These are phyloP conservation scores for Oxyteleia sp. DNA, from an alignment of 2,888 invertebrate species.

Conservation along the genomic window DNA sequence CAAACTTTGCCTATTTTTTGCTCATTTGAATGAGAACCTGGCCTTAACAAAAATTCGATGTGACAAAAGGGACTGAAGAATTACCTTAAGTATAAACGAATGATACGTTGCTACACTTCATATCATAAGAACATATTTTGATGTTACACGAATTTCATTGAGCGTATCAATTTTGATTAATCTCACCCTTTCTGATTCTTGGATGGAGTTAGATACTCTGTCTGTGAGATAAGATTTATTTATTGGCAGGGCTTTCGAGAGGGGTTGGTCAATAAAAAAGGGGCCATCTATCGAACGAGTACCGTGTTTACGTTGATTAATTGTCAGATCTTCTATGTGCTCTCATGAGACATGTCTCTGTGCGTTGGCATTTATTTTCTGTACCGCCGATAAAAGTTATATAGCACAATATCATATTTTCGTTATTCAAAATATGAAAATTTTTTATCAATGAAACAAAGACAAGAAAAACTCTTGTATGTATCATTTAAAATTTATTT, in stretches of 20 bases:
- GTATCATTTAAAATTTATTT: no score
- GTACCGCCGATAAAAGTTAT: conserved; percentile 45
- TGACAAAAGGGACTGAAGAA: no score
- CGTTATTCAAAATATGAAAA: background rate
- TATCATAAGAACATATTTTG: no score
- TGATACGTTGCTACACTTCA: no score
- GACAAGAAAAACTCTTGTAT: no score
- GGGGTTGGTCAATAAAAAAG: conserved; percentile 80
- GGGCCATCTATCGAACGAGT: conserved; percentile 77
- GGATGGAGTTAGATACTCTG: conserved; percentile 43
- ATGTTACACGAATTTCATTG: no score
- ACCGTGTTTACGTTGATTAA: conserved; percentile 82
- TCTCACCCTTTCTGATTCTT: conserved; percentile 57
- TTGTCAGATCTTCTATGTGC: conserved; percentile 80
- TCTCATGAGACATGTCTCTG: conserved; percentile 67
- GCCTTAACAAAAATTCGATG: no score
- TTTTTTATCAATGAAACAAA: conserved; percentile 8
- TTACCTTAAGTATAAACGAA: no score
- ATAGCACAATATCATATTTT: background rate
- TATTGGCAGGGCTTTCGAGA: conserved; percentile 80
- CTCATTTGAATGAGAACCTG: no score
- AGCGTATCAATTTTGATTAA: no score
- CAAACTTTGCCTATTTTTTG: no score
- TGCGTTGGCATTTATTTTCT: conserved; percentile 71
- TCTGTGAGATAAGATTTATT: conserved; percentile 81